Evolutionary conservation across 2,797 vertebrate species (phyloP).

Genomic region (Salarias fasciatus): DNA sequence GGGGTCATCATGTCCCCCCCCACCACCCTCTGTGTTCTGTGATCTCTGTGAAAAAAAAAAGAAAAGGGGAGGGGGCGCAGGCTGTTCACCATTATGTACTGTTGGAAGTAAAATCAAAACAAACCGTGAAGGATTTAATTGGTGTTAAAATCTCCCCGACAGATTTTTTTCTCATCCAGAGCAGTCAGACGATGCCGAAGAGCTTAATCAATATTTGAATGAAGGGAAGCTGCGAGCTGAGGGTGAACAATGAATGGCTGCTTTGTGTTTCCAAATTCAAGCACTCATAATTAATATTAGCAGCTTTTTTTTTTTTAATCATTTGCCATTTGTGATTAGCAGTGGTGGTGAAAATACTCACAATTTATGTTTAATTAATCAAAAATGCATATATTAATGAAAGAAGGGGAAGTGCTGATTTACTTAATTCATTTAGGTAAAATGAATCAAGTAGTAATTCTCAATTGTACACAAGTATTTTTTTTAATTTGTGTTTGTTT

Average conservation of each 20-base stretch:
- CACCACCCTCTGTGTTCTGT: slow-evolving; percentile 67
- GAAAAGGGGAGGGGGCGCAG: slow-evolving; percentile 28
- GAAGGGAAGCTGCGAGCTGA: slow-evolving; percentile 16
- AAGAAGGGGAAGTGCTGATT: no score
- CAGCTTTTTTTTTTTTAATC: slow-evolving; percentile 34
- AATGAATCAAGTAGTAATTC: no score
- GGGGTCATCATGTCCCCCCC: slow-evolving; percentile 67
- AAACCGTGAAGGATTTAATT: slow-evolving; percentile 31
- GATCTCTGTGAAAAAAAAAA: slow-evolving; percentile 64
- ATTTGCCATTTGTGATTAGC: slow-evolving; percentile 36
- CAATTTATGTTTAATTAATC: no score
- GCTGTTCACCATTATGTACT: slow-evolving; percentile 52
- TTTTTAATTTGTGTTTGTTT: no score
- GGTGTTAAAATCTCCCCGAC: slow-evolving; percentile 43
- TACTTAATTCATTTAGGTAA: no score
- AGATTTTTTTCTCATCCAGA: slow-evolving; percentile 14
- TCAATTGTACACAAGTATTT: no score
- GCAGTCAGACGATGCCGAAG: slow-evolving; percentile 7
- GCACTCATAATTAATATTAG: slow-evolving; percentile 36
- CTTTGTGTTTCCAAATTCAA: slow-evolving; percentile 26
- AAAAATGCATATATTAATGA: no score
- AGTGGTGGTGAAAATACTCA: no score
- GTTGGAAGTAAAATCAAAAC: slow-evolving; percentile 6
- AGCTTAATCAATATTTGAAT: slow-evolving; percentile 54
- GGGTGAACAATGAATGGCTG: slow-evolving; percentile 24